Conservation (phyloP, 2,113 vertebrate genomes). For the Xiphophorus maculatus region DNA sequence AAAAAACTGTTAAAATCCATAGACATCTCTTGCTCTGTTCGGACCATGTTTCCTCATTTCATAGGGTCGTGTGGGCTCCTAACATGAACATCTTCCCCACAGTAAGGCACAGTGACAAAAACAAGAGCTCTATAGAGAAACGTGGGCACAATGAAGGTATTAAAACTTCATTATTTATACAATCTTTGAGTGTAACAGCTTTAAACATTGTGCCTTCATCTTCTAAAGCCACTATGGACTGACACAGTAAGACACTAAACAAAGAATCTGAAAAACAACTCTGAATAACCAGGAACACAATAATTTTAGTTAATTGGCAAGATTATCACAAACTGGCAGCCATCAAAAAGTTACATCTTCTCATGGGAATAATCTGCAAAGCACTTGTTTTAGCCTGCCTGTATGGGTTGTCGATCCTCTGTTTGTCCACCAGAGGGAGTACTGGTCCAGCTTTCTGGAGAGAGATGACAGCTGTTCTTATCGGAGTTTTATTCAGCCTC, state of each 20-base stretch:
- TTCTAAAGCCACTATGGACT: constrained; percentile 48
- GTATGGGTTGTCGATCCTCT: constrained; percentile 32
- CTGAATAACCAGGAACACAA: constrained; percentile 61
- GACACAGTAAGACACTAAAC: constrained; percentile 67
- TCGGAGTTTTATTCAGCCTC: constrained; percentile 30
- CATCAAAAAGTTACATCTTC: constrained; percentile 29
- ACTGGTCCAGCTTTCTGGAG: constrained; percentile 29
- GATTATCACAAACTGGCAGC: constrained; percentile 41
- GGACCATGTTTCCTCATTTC: constrained; percentile 35
- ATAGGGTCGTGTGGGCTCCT: constrained; percentile 49
- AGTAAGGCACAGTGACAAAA: constrained; percentile 84
- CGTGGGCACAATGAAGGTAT: constrained; percentile 38
- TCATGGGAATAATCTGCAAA: constrained; percentile 37
- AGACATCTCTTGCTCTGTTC: constrained; percentile 21
- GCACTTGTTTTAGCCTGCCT: constrained; percentile 38
- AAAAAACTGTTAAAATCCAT: background rate
- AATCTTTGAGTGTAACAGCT: constrained; percentile 27
- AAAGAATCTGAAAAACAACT: constrained; percentile 60
- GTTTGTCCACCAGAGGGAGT: constrained; percentile 57
- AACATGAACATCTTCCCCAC: constrained; percentile 57
- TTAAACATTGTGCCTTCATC: constrained; percentile 60
- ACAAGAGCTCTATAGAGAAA: constrained; percentile 48
- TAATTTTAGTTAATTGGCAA: constrained; percentile 54
- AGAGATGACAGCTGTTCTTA: constrained; percentile 10
- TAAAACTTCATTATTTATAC: constrained; percentile 27